Conservation (phyloP, 2,888 invertebrate genomes). For the Eristalis tenax region DNA sequence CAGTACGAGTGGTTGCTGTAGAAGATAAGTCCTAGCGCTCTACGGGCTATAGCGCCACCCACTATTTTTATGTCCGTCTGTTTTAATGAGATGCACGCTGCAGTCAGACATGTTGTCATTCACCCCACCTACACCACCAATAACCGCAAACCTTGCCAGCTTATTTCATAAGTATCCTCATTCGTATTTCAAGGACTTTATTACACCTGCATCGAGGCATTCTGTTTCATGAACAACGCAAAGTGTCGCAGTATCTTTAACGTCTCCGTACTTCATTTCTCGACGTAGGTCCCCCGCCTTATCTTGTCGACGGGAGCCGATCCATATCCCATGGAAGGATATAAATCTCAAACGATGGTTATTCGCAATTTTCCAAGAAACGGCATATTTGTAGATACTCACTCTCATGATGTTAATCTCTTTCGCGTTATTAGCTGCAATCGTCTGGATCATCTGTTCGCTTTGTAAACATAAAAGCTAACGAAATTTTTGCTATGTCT, state of each 20-base stretch:
- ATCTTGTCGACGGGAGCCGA: not conserved
- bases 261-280: not conserved
- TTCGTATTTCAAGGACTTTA: not conserved
- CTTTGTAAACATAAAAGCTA: not conserved
- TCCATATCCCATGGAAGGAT: not conserved
- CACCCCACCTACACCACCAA: too few relatives aligned
- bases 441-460: not conserved
- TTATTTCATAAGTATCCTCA: not conserved
- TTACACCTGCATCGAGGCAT: not conserved
- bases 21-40: too few relatives aligned
- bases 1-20: too few relatives aligned
- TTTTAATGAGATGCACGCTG: too few relatives aligned
- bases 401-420: not conserved
- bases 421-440: conserved; percentile 1
- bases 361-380: not conserved
- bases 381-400: not conserved
- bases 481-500: not conserved
- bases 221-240: not conserved
- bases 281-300: not conserved
- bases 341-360: not conserved
- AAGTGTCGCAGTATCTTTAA: not conserved
- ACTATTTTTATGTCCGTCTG: too few relatives aligned
- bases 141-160: not conserved
- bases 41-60: too few relatives aligned
- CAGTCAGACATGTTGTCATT: too few relatives aligned